Evolutionary conservation across 1,140 invertebrate species (phyloP), one percentile per base, ranked within the genome.

Genomic region (Diachasmimorpha longicaudata): DNA sequence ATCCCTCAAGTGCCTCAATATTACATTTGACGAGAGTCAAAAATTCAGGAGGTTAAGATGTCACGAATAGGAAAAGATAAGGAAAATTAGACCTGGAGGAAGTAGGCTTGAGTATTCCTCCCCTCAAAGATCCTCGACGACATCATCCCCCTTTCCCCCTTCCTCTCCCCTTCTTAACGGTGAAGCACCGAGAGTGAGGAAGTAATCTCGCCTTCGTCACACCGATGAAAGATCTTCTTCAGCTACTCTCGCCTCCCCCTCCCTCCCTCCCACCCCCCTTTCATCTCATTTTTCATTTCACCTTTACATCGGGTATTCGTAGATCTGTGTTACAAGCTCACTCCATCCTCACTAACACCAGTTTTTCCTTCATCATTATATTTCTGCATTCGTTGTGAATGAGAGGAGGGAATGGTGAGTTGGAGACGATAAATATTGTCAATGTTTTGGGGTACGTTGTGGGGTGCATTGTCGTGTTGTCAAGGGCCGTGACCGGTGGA

Each of bases 341-440:
- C 9, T 31, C 11, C 23, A 11, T 3, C 25, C 25, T 58, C 23
- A 19, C 25, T 66, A 13, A 66, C 58, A 66, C 25, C 14, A 23
- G 19, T 31, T 23, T 25, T 66, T 66, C 23, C 21, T 25, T 52
- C 48, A 68, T 39, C 31, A n/a, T 42, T 68, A 36, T 36, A 68
- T 37, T 39, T 68, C 16, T 39, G 25, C 36, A 37, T 68, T 68
- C 13, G 9, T 0, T 39, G 0, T 52, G 36, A 68, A 68, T 68
- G 46, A 63, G 55, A 68, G 76, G 71, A 83, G 25, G n/a, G n/a
- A n/a, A n/a, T 9, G 9, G 48, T 3, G 21, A 80, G 80, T 80
- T 78, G 80, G 80, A 39, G 31, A 63, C 78, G 70, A 83, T 83
- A 81, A 82, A 82, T 82, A 82, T 80, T 77, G 80, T 78, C 77